Conservation (phyloP, 2,888 invertebrate genomes). For the Synergus umbraculus region DNA sequence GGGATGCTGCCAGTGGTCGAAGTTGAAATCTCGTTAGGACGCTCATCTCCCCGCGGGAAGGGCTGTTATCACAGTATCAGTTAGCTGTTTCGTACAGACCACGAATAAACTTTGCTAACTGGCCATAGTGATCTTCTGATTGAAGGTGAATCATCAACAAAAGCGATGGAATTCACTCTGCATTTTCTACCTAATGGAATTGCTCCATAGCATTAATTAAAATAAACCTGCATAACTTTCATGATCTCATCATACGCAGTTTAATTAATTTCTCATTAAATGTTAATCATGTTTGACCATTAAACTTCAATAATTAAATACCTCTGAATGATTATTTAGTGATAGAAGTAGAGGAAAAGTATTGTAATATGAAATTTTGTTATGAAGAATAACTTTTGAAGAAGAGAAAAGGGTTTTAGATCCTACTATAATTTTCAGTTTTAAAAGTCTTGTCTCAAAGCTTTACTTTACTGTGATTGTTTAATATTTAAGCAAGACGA, state of each 20-base stretch:
- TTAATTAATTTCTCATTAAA: too few relatives aligned
- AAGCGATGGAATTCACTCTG: too few relatives aligned
- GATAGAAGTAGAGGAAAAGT: too few relatives aligned
- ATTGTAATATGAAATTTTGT: too few relatives aligned
- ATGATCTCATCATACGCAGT: too few relatives aligned
- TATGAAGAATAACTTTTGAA: neutral
- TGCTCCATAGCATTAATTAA: too few relatives aligned
- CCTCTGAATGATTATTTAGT: too few relatives aligned
- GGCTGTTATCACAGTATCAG: slow-evolving; percentile 55
- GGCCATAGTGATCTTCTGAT: slow-evolving; percentile 22
- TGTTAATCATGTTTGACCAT: too few relatives aligned
- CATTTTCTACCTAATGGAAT: too few relatives aligned
- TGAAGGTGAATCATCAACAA: neutral
- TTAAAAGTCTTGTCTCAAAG: neutral
- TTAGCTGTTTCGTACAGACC: slow-evolving; percentile 33
- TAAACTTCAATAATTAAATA: too few relatives aligned
- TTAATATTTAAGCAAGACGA: slow-evolving; percentile 2
- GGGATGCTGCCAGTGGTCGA: slow-evolving; percentile 48
- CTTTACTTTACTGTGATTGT: neutral
- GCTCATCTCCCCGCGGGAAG: slow-evolving; percentile 62
- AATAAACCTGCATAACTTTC: too few relatives aligned
- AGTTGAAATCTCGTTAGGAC: slow-evolving; percentile 61
- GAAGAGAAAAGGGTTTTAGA: too few relatives aligned
- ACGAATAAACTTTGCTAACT: slow-evolving; percentile 35
- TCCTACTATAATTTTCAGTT: neutral